phyloP scores from a whole-genome alignment of 2,888 invertebrate species.

The Apodemia duryi region DNA sequence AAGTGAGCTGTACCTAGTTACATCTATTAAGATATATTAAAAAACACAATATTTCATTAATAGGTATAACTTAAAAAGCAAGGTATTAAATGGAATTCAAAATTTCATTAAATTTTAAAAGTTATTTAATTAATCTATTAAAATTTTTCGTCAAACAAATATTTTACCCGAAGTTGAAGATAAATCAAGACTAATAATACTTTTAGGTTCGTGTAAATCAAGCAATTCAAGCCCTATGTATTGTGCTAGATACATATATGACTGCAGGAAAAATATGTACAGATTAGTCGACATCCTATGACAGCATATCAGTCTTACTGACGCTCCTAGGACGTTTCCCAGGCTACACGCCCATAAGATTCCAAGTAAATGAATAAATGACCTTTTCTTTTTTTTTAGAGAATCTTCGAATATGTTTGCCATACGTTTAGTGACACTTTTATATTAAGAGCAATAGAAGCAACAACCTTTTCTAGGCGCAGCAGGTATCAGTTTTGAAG shows the following conservation, averaged over 20 bases:
- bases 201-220: slow-evolving; percentile 25
- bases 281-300: slow-evolving; percentile 52
- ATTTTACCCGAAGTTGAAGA: neutral
- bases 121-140: neutral
- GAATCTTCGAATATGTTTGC: slow-evolving; percentile 31
- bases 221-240: slow-evolving; percentile 40
- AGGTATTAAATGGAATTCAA: neutral
- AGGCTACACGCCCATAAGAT: slow-evolving; percentile 46
- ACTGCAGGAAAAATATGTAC: slow-evolving; percentile 52
- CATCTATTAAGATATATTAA: too few relatives aligned
- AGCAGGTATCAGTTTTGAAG: slow-evolving; percentile 56
- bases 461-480: slow-evolving; percentile 59
- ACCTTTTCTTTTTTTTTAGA: slow-evolving; percentile 35
- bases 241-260: slow-evolving; percentile 41
- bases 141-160: neutral
- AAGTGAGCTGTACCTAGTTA: too few relatives aligned
- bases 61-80: neutral
- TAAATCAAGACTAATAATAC: neutral
- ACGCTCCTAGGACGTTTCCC: slow-evolving; percentile 43
- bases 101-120: neutral
- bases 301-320: slow-evolving; percentile 44
- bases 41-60: too few relatives aligned
- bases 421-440: slow-evolving; percentile 29
- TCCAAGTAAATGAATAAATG: slow-evolving; percentile 43
- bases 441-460: slow-evolving; percentile 49